Conservation (phyloP, 2,113 vertebrate species). For the Lepus timidus region DNA sequence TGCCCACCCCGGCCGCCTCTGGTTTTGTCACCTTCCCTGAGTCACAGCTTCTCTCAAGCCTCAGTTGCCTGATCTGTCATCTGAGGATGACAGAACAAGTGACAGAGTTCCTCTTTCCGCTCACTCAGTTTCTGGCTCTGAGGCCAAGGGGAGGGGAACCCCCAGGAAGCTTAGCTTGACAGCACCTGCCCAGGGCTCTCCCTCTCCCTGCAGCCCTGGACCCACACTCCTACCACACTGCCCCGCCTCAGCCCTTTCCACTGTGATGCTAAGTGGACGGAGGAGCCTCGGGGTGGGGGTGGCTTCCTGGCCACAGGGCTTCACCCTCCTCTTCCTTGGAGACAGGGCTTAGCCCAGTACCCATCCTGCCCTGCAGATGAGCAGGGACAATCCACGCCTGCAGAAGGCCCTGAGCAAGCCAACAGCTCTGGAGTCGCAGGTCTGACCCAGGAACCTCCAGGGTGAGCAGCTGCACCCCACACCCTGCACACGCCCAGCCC, state of each 20-base stretch:
- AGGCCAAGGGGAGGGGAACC: neutral
- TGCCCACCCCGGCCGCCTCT: neutral
- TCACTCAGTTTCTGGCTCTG: neutral
- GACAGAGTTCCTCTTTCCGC: constrained; percentile 17
- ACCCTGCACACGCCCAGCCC: neutral
- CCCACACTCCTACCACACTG: neutral
- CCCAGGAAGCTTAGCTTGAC: constrained; percentile 26
- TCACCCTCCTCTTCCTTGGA: neutral
- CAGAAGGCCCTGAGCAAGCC: neutral
- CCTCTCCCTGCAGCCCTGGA: neutral
- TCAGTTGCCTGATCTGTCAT: neutral
- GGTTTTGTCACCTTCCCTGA: neutral
- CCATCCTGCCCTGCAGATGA: accelerated
- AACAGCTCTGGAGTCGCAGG: neutral
- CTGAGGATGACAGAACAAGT: neutral
- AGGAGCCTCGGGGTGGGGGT: neutral
- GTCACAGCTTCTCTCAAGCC: constrained; percentile 8
- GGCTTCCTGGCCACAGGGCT: neutral
- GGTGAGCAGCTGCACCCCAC: neutral
- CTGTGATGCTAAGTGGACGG: accelerated
- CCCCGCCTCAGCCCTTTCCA: neutral
- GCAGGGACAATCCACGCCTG: neutral
- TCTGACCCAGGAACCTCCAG: neutral
- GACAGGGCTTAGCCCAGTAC: neutral
- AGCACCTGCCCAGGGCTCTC: neutral